phyloP scores from a whole-genome alignment of 2,797 vertebrate species.

The Pygocentrus nattereri region DNA sequence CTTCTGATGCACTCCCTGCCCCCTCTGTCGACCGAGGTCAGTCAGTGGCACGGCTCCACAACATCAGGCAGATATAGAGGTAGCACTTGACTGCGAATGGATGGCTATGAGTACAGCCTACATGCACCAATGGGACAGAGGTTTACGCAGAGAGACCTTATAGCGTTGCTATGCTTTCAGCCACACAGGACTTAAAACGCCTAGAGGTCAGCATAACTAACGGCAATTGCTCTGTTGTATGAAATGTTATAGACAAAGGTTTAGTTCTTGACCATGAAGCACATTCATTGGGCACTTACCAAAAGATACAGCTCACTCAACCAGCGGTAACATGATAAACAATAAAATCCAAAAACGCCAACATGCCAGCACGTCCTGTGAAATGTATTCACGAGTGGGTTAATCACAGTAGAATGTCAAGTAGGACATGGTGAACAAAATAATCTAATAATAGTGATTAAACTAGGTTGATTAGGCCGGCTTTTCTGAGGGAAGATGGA shows the following conservation, averaged over 20 bases:
- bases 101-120: not conserved
- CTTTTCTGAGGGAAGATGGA: not conserved
- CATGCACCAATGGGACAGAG: not conserved
- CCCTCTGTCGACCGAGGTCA: not conserved
- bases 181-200: not conserved
- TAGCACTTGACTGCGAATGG: not conserved
- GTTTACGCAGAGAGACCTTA: not conserved
- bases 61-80: not conserved
- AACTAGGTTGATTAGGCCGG: not conserved
- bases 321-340: not conserved
- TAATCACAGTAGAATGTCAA: not conserved
- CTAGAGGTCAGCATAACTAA: not conserved
- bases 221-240: not conserved
- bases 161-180: not conserved
- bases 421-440: not conserved
- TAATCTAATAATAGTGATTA: not conserved
- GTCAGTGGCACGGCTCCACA: constrained; percentile 7
- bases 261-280: not conserved
- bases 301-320: not conserved
- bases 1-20: not conserved
- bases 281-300: not conserved
- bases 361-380: too few relatives aligned
- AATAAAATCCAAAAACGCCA: too few relatives aligned
- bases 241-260: too few relatives aligned
- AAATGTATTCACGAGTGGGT: not conserved